Conservation (phyloP, 2,113 vertebrate genomes). For the Calonectris borealis region DNA sequence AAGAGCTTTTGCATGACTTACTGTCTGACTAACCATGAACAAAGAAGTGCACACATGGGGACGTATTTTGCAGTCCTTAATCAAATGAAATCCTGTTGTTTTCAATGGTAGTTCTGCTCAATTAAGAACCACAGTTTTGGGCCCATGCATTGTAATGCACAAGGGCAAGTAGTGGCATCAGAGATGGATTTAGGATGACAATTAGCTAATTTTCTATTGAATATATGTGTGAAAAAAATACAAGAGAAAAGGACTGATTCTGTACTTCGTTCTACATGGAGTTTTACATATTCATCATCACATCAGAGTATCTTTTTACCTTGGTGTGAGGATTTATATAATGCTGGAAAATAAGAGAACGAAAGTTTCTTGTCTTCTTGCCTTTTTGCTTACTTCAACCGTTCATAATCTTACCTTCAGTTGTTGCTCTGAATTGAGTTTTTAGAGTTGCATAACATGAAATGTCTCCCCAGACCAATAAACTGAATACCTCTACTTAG, state of each 20-base stretch:
- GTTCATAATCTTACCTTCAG: background rate
- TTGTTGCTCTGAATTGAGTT: background rate
- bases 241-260: background rate
- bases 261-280: background rate
- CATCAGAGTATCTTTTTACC: background rate
- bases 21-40: constrained; percentile 46
- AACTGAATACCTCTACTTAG: background rate
- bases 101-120: constrained; percentile 44
- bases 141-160: background rate
- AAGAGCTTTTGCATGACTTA: constrained; percentile 56
- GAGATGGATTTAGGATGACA: background rate
- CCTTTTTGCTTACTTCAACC: background rate
- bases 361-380: background rate
- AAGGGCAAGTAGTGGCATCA: background rate
- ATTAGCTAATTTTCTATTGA: background rate
- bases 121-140: constrained; percentile 3
- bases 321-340: background rate
- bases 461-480: background rate
- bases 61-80: constrained; percentile 17
- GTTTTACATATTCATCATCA: background rate
- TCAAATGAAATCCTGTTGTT: constrained; percentile 55
- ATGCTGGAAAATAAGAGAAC: background rate
- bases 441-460: background rate
- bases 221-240: background rate
- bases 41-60: constrained; percentile 20